Conservation (phyloP, 1,140 invertebrate genomes). For the Proales similis region DNA sequence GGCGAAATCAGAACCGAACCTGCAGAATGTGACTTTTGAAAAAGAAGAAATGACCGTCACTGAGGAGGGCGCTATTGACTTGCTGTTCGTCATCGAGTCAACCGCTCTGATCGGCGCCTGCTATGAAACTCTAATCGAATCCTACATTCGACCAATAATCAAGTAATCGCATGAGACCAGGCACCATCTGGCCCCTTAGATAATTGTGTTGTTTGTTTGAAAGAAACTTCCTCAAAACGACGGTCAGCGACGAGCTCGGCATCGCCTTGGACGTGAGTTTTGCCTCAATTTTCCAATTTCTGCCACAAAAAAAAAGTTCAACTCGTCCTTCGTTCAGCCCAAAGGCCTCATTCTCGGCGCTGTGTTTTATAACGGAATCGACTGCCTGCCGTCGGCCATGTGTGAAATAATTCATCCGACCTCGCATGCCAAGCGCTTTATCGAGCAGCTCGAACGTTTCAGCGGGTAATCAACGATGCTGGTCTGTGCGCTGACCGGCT, state of each 20-base stretch:
- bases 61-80: too few species aligned
- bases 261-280: conserved; percentile 4
- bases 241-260: conserved; percentile 8
- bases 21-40: conserved; percentile 3
- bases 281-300: background rate
- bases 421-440: conserved; percentile 17
- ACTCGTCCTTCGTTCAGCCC: background rate
- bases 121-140: conserved; percentile 11
- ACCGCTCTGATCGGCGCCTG: conserved; percentile 18
- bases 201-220: background rate
- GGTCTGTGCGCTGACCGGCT: too few species aligned
- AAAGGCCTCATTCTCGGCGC: background rate
- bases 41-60: too few species aligned
- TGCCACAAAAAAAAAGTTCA: background rate
- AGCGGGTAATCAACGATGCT: background rate
- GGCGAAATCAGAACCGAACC: conserved; percentile 3
- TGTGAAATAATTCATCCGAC: conserved; percentile 26
- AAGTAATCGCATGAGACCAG: background rate
- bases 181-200: background rate
- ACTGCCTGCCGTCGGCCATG: conserved; percentile 6
- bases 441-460: conserved; percentile 14
- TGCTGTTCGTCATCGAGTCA: conserved; percentile 14
- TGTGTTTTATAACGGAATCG: background rate
- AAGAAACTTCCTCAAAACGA: conserved; percentile 21
- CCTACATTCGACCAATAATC: conserved; percentile 7